phyloP scores from a whole-genome alignment of 2,113 vertebrate genomes.

The Datnioides undecimradiatus region DNA sequence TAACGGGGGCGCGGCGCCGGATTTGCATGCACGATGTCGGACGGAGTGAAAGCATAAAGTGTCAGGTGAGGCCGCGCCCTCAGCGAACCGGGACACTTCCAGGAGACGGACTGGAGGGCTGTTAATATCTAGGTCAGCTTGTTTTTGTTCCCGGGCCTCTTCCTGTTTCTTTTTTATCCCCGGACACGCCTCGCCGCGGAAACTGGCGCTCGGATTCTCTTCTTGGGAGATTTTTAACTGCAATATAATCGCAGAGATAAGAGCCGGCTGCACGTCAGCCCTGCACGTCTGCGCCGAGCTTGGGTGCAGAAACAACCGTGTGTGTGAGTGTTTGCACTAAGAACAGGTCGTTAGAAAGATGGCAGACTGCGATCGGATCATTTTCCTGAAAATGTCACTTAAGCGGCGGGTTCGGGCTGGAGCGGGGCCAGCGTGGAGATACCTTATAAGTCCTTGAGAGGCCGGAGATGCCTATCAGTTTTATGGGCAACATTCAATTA shows the following conservation, averaged over 20 bases:
- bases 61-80: constrained; percentile 25
- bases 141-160: constrained; percentile 29
- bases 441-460: constrained; percentile 80
- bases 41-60: constrained; percentile 37
- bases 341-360: constrained; percentile 52
- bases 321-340: constrained; percentile 33
- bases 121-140: constrained; percentile 56
- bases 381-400: constrained; percentile 66
- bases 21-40: constrained; percentile 19
- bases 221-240: constrained; percentile 45
- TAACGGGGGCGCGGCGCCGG: constrained; percentile 46
- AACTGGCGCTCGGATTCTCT: constrained; percentile 50
- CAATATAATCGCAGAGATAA: constrained; percentile 61
- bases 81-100: background rate
- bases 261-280: background rate
- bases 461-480: constrained; percentile 78
- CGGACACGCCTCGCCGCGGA: constrained; percentile 15
- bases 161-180: constrained; percentile 41
- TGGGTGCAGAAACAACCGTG: constrained; percentile 29
- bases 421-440: constrained; percentile 53
- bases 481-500: constrained; percentile 83
- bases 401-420: constrained; percentile 36
- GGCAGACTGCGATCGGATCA: constrained; percentile 63
- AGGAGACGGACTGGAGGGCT: background rate
- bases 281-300: constrained; percentile 21